Percentiles rank a stretch among this genome's conserved stretches.
Evolutionary conservation across 1,140 invertebrate genomes (phyloP).

Genomic region (Ostrea denselamellosa): DNA sequence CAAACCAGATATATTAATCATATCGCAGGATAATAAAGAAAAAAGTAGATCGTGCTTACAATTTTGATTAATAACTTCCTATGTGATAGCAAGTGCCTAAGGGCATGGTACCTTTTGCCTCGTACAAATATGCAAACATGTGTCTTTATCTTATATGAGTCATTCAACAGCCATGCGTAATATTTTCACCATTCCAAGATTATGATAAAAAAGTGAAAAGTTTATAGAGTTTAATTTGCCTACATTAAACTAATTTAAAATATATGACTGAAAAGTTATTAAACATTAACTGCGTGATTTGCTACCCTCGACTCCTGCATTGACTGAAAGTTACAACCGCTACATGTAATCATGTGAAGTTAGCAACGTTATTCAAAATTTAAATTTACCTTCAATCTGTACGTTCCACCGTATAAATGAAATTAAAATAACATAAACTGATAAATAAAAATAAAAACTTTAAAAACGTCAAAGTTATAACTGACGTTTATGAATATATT

Average conservation of each 20-base stretch:
- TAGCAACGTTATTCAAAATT: no score
- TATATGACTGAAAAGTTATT: neutral
- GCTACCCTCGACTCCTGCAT: no score
- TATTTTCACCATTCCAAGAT: neutral
- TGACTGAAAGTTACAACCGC: no score
- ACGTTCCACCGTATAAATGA: no score
- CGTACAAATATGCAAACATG: constrained; percentile 4
- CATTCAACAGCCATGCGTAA: neutral
- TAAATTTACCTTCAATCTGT: no score
- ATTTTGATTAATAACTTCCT: constrained; percentile 34
- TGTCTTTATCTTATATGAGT: constrained; percentile 19
- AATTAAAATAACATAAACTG: neutral
- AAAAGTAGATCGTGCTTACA: neutral
- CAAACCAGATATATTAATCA: constrained; percentile 10
- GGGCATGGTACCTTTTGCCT: neutral
- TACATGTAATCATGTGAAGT: no score
- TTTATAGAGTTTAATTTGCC: neutral
- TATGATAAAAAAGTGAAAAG: neutral
- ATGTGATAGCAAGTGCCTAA: neutral
- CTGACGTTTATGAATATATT: neutral
- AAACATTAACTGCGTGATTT: no score
- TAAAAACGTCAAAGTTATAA: neutral
- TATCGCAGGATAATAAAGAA: neutral
- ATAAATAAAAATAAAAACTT: neutral
- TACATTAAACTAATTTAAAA: neutral